Conservation (phyloP, 2,113 vertebrate species). For the Nerophis lumbriciformis region DNA sequence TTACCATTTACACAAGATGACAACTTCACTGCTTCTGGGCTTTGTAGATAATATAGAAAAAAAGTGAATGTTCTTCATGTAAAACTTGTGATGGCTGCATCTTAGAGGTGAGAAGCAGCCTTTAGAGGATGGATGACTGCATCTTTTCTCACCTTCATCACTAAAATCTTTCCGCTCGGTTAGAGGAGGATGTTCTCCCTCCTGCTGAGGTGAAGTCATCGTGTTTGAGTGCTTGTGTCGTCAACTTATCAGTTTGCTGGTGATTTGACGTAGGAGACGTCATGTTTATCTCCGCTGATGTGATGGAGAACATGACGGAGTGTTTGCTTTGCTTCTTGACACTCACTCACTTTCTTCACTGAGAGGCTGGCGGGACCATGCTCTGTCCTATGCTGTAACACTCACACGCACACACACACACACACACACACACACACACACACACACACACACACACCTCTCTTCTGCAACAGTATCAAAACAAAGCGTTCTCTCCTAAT, state of each 20-base stretch:
- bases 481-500: no score
- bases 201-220: not conserved
- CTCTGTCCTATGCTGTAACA: conserved; percentile 41
- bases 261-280: not conserved
- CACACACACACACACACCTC: conserved; percentile 11
- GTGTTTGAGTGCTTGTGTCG: not conserved
- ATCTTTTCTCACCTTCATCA: conserved; percentile 9
- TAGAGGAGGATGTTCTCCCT: not conserved
- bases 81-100: conserved; percentile 23
- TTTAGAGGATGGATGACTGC: conserved; percentile 2
- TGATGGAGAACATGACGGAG: not conserved
- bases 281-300: not conserved
- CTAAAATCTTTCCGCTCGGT: conserved; percentile 11
- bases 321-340: conserved; percentile 36
- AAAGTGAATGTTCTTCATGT: conserved; percentile 2
- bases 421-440: conserved; percentile 19
- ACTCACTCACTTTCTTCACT: conserved; percentile 46
- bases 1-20: no score
- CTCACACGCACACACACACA: conserved; percentile 17
- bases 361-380: conserved; percentile 46
- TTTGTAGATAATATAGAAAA: no score
- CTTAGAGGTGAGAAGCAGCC: conserved; percentile 8
- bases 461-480: not conserved
- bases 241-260: not conserved
- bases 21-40: no score